Evolutionary conservation across 1,140 invertebrate genomes (phyloP), one percentile per base, ranked within the genome.

Genomic region (Penaeus indicus): DNA sequence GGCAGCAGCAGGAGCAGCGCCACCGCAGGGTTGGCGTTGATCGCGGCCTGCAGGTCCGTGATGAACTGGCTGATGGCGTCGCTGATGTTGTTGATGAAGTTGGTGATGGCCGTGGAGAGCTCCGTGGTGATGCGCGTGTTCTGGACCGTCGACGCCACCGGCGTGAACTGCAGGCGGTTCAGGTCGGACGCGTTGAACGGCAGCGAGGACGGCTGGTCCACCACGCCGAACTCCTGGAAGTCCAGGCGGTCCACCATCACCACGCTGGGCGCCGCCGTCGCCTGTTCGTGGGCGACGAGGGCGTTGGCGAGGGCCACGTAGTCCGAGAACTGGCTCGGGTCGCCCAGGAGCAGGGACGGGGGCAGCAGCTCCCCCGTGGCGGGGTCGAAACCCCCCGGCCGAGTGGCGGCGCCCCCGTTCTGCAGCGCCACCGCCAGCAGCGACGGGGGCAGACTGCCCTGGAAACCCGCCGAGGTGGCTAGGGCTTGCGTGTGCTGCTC

Each of bases 51-150:
- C 11, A 88, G 38, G 16, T 88, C 87, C 13, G 81, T 84, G 7
- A 88, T 38, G 21, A 88, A 22, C 72, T 88, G 81, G 19, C 13
- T 67, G 47, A 87, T 82, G 11, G 78, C 77, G 60, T 81, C 79
- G 38, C 47, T 60, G 25, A 87, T 80, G 42, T 21, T 54, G 18
- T 63, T 84, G 72, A 88, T 32, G 62, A 88, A 88, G 60, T 63
- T 84, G 87, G 81, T 88, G 38, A 88, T n/a, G 67, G 87, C 87
- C 16, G 61, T 77, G 8, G 82, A 64, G 81, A 88, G n/a, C 72
- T 78, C 32, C 3, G 87, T 80, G 13, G 87, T 80, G 13, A 84
- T 60, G 25, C 61, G 18, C 82, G 32, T 22, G 82, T 80, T 27
- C 42, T 80, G 67, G n/a, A 85, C 38, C 13, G 38, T 27, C 13